These are phyloP conservation scores for Geotrypetes seraphini DNA, from an alignment of 2,797 vertebrate species.

Conservation along the genomic window DNA sequence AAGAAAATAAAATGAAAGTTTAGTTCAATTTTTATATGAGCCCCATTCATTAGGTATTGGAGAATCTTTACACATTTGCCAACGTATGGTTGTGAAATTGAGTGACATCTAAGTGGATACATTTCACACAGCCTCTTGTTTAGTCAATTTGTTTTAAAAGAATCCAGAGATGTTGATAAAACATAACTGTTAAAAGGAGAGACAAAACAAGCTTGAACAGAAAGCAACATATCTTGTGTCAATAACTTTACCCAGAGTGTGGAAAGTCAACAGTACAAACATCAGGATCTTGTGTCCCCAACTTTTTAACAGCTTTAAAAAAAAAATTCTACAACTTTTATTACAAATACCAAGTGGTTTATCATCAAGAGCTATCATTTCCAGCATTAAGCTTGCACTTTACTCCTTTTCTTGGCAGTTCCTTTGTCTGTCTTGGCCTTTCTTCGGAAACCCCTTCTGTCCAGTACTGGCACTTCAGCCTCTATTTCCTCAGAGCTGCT, in stretches of 20 bases:
- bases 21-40: no score
- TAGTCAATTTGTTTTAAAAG: no score
- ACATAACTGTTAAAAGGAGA: no score
- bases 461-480: constrained; percentile 51
- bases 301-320: constrained; percentile 30
- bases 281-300: constrained; percentile 16
- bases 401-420: constrained; percentile 63
- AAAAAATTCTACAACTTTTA: constrained; percentile 8
- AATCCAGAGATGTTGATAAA: no score
- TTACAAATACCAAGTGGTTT: constrained; percentile 33
- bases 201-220: no score
- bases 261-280: constrained; percentile 10
- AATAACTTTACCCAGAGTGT: constrained; percentile 9
- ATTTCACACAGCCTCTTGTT: no score
- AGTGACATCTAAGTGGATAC: no score
- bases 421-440: constrained; percentile 64
- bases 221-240: no score
- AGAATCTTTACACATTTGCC: no score
- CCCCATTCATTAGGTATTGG: no score
- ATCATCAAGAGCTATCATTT: neutral
- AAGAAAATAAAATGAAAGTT: no score
- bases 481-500: constrained; percentile 58
- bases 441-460: constrained; percentile 58
- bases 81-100: no score
- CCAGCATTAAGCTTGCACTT: constrained; percentile 40